Evolutionary conservation across 2,888 invertebrate genomes (phyloP).

Genomic region (Noctuana brunneofusca): DNA sequence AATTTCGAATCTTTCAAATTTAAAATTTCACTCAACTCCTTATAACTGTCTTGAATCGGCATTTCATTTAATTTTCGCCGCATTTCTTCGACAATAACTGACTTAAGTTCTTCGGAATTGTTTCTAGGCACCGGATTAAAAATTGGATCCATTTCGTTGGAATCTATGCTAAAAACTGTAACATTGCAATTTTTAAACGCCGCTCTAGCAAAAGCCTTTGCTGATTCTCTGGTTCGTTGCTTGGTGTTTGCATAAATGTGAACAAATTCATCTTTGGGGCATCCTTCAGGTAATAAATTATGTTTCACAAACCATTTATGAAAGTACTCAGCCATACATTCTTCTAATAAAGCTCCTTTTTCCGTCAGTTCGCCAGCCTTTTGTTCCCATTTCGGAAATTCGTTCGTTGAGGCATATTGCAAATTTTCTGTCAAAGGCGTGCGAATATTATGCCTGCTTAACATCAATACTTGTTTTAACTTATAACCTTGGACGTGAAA

Average conservation of each 20-base stretch:
- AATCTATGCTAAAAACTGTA: conserved; percentile 48
- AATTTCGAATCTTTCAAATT: conserved; percentile 54
- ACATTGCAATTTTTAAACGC: conserved; percentile 62
- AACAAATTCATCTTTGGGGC: conserved; percentile 51
- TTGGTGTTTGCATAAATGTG: conserved; percentile 61
- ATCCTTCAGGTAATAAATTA: conserved; percentile 48
- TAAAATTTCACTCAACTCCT: conserved; percentile 54
- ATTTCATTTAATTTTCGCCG: conserved; percentile 48
- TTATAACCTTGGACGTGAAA: neutral
- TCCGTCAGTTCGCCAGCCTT: conserved; percentile 55
- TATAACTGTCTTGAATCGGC: conserved; percentile 49
- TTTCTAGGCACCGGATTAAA: conserved; percentile 60
- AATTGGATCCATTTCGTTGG: conserved; percentile 50
- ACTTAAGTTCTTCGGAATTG: conserved; percentile 45
- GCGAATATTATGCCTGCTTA: conserved; percentile 65
- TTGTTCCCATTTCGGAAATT: conserved; percentile 57
- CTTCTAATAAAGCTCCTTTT: conserved; percentile 63
- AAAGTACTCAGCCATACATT: conserved; percentile 62
- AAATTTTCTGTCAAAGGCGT: conserved; percentile 56
- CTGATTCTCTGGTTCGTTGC: conserved; percentile 61
- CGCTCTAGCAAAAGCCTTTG: conserved; percentile 53
- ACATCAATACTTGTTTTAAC: conserved; percentile 57
- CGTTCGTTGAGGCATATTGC: conserved; percentile 48
- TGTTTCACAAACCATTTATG: conserved; percentile 54
- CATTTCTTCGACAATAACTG: conserved; percentile 51